A percentile compares a stretch with the other conserved stretches of the same genome.
Evolutionary conservation across 2,888 invertebrate genomes (phyloP).

Genomic region (Micoletzkya japonica): DNA sequence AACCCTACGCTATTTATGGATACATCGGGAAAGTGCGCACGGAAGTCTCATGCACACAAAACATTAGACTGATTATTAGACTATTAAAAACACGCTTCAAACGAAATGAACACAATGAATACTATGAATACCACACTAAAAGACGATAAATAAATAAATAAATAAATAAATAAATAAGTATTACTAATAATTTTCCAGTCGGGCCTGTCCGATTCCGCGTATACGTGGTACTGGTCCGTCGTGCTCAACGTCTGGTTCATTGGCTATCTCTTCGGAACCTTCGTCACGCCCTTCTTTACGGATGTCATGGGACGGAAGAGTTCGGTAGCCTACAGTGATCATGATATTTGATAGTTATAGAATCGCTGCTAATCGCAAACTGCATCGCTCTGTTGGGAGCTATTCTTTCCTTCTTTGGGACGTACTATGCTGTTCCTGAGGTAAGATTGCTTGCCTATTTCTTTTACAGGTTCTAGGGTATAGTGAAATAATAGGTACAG

Average conservation of each 20-base stretch:
- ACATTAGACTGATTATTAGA: no score
- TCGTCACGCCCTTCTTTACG: conserved; percentile 39
- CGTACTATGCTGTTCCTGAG: conserved; percentile 17
- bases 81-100: no score
- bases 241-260: conserved; percentile 52
- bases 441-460: neutral
- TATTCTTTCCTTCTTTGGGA: conserved; percentile 30
- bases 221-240: conserved; percentile 45
- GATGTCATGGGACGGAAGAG: conserved; percentile 37
- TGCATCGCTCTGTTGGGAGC: conserved; percentile 37
- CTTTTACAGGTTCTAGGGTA: neutral
- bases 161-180: neutral
- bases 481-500: no score
- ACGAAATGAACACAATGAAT: no score
- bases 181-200: conserved; percentile 3
- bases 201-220: conserved; percentile 36
- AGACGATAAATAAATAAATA: no score
- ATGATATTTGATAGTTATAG: conserved; percentile 29
- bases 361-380: conserved; percentile 38
- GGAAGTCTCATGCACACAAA: no score
- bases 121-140: neutral
- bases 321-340: no score
- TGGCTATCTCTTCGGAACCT: conserved; percentile 44
- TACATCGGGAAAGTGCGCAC: no score
- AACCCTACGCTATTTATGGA: no score